These are phyloP conservation scores for Plagiodera versicolora DNA, from an alignment of 2,888 invertebrate genomes.

Conservation along the genomic window DNA sequence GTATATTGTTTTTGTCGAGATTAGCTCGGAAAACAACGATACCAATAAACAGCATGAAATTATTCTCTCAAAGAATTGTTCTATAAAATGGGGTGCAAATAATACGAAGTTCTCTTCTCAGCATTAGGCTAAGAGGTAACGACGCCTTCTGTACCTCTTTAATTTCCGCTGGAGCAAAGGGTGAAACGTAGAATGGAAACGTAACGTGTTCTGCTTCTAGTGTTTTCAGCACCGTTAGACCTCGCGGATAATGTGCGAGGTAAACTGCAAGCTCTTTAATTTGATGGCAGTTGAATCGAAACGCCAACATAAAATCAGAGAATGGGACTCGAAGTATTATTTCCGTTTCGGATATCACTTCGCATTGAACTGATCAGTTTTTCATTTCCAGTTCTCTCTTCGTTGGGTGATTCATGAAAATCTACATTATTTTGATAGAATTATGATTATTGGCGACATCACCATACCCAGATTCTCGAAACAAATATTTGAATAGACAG, in stretches of 20 bases:
- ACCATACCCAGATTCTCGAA: too few relatives aligned
- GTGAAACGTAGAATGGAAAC: slow-evolving; percentile 29
- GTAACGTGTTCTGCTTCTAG: slow-evolving; percentile 33
- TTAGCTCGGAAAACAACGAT: not conserved
- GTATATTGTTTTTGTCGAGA: not conserved
- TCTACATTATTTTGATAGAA: too few relatives aligned
- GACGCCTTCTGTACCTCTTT: slow-evolving; percentile 36
- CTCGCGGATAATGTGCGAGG: slow-evolving; percentile 23
- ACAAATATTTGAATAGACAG: too few relatives aligned
- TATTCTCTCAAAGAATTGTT: not conserved
- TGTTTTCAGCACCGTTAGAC: slow-evolving; percentile 29
- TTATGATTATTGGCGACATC: too few relatives aligned
- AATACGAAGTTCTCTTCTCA: slow-evolving; percentile 28
- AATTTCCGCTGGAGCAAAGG: slow-evolving; percentile 38
- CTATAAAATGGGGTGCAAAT: slow-evolving; percentile 16
- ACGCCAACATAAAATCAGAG: not conserved
- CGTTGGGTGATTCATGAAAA: too few relatives aligned
- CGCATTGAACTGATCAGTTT: too few relatives aligned
- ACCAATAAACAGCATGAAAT: slow-evolving; percentile 5
- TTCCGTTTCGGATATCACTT: too few relatives aligned
- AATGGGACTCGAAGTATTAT: not conserved
- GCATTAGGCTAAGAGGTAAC: slow-evolving; percentile 22
- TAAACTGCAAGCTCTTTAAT: not conserved
- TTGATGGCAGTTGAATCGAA: not conserved
- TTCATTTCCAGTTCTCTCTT: too few relatives aligned